A percentile compares a stretch with the other conserved stretches of the same genome.
phyloP scores from a whole-genome alignment of 2,888 invertebrate genomes.

The Onthophagus sagittarius region DNA sequence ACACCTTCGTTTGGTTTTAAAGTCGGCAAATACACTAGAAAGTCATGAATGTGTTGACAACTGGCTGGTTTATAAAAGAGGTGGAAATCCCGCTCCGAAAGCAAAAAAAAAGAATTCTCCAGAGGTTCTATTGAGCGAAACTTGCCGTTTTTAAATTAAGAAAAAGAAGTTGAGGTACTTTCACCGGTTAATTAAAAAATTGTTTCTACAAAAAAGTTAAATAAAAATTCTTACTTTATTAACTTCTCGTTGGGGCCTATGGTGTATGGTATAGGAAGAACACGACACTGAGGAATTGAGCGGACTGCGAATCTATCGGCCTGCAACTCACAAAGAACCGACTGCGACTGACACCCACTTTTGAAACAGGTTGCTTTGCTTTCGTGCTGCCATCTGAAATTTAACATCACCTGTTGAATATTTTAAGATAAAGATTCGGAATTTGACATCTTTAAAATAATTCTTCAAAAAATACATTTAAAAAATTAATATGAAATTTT shows the following conservation, averaged over 20 bases:
- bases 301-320: constrained; percentile 6
- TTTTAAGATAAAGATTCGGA: background rate
- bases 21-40: background rate
- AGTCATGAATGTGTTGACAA: background rate
- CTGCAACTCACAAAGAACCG: constrained; percentile 24
- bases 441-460: background rate
- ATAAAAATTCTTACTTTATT: background rate
- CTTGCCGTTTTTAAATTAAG: background rate
- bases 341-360: constrained; percentile 30
- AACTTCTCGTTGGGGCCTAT: constrained; percentile 12
- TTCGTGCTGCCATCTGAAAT: constrained; percentile 30
- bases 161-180: background rate
- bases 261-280: constrained; percentile 2
- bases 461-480: background rate
- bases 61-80: background rate
- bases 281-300: constrained; percentile 12
- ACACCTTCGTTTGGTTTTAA: background rate
- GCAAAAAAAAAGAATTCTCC: background rate
- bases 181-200: background rate
- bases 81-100: background rate
- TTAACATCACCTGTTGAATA: background rate
- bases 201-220: background rate
- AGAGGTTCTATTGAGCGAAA: background rate
- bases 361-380: constrained; percentile 29
- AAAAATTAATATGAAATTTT: no score